Conservation (phyloP, 2,888 invertebrate genomes). For the Lysandra bellargus region DNA sequence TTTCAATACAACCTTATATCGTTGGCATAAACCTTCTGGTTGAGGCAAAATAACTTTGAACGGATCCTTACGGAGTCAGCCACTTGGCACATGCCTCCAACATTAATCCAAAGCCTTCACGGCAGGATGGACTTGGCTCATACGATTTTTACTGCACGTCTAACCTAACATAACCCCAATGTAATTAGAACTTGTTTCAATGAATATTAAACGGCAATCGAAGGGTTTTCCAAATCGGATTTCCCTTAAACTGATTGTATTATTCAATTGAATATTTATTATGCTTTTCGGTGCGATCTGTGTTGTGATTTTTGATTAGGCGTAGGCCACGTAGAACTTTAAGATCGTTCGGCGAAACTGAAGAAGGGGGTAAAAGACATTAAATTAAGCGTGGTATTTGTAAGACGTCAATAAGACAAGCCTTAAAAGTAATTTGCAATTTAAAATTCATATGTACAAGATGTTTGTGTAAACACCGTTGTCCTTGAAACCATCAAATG, state of each 20-base stretch:
- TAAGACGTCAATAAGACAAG: no score
- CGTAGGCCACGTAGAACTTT: neutral
- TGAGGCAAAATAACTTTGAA: neutral
- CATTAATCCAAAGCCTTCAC: slow-evolving; percentile 66
- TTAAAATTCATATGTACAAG: no score
- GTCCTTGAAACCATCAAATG: no score
- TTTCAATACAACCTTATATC: neutral
- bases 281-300: neutral
- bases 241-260: neutral
- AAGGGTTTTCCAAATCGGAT: slow-evolving; percentile 25
- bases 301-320: neutral
- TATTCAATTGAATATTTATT: slow-evolving; percentile 27
- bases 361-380: no score
- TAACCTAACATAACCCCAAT: slow-evolving; percentile 47
- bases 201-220: slow-evolving; percentile 68
- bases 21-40: neutral
- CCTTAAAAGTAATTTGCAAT: no score
- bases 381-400: no score
- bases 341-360: neutral
- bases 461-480: no score
- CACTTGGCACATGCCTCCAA: slow-evolving; percentile 37
- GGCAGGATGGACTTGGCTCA: slow-evolving; percentile 53
- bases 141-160: slow-evolving; percentile 68
- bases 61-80: slow-evolving; percentile 14
- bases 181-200: slow-evolving; percentile 64